A percentile compares a stretch with the other conserved stretches of the same genome.
Conservation (phyloP, 2,113 vertebrate genomes). For the Echinops telfairi region DNA sequence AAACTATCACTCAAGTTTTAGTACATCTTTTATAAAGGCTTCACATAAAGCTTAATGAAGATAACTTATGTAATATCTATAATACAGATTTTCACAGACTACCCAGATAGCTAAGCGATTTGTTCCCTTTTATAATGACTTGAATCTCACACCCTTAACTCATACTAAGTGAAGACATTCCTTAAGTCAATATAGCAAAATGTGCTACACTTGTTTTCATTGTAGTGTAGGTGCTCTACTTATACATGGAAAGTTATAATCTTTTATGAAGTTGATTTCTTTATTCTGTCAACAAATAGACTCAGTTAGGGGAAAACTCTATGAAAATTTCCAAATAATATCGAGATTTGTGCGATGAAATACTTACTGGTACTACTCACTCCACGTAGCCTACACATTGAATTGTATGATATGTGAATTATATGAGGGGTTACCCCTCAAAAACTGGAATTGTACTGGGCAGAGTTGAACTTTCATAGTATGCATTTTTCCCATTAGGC, state of each 20-base stretch:
- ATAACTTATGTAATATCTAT: constrained; percentile 24
- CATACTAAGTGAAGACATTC: background rate
- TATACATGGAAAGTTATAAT: background rate
- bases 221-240: background rate
- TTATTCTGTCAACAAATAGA: background rate
- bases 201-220: background rate
- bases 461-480: no score
- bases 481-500: no score
- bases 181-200: background rate
- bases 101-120: background rate
- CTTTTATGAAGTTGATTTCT: background rate
- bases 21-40: constrained; percentile 12
- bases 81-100: constrained; percentile 23
- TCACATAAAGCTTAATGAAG: constrained; percentile 9
- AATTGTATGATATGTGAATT: no score
- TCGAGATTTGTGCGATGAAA: background rate
- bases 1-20: constrained; percentile 49
- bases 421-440: no score
- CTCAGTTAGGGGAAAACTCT: background rate
- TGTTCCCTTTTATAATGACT: background rate
- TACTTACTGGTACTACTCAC: no score
- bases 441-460: no score
- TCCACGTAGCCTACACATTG: background rate
- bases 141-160: background rate
- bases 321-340: background rate